Evolutionary conservation across 2,797 vertebrate species (phyloP), one percentile per base, ranked within the genome.

Genomic region (Danio aesculapii): DNA sequence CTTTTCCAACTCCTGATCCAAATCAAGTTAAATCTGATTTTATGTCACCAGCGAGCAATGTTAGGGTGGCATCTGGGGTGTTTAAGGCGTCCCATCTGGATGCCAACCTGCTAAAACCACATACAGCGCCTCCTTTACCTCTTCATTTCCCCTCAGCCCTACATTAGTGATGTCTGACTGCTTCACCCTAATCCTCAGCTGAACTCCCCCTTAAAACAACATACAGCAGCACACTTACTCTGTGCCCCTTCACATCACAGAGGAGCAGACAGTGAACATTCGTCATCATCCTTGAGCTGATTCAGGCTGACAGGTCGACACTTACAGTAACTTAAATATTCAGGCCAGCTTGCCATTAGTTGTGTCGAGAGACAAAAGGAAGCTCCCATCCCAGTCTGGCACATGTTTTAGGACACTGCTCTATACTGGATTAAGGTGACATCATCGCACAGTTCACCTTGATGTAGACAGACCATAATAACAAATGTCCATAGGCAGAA

Each of bases 261-360:
- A 72, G 72, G 79, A 66, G 78, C 77, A 83, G 67, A 78, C 49
- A 83, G 69, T 61, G 82, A 84, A 85, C 84, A 81, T 79, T 77
- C 84, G 84, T 93, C 91, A 89, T 53, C 68, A 61, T 81, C 77
- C 67, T 83, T 81, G 84, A 79, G 84, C 82, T 91, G 85, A 93
- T 92, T 74, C 64, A 88, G 91, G 75, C 81, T 90, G 92, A 93
- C 92, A 92, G 87, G 47, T 1, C 87, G 79, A 92, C 91, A 91
- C 91, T 91, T 88, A 88, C 83, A 71, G 83, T 87, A 87, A 58
- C 80, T 85, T 76, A 86, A 90, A 89, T 91, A 92, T 92, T 90
- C 89, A 89, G 92, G 92, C 89, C 92, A 91, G 71, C 87, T 84
- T 88, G 86, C 86, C 70, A 75, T 87, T 87, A 88, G 63, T 79